Conservation (phyloP, 2,113 vertebrate genomes). For the Maylandia zebra region DNA sequence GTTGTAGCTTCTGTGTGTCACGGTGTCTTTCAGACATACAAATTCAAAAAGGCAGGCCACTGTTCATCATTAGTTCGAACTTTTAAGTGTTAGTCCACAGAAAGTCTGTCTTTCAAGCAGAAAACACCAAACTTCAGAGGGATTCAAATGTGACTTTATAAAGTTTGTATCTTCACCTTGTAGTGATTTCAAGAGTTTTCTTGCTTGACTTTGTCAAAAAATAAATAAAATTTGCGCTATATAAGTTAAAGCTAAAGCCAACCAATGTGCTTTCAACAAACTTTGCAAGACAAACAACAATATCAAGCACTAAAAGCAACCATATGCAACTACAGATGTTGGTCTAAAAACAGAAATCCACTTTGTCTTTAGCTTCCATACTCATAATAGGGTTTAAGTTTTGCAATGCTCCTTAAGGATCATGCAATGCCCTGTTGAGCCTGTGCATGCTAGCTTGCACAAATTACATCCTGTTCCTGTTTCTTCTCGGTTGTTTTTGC, state of each 20-base stretch:
- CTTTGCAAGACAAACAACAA: neutral
- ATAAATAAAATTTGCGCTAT: neutral
- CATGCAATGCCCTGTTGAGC: neutral
- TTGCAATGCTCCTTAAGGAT: neutral
- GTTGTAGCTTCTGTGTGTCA: neutral
- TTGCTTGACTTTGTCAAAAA: neutral
- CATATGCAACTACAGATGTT: neutral
- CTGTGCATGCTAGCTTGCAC: neutral
- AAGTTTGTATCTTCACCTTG: neutral
- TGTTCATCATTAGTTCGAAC: neutral
- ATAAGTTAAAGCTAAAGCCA: neutral
- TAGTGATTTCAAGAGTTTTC: neutral
- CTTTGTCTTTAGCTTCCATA: neutral
- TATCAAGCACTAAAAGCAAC: neutral
- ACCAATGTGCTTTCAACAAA: neutral
- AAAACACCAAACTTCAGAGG: neutral
- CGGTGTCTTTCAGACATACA: neutral
- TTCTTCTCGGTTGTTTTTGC: neutral
- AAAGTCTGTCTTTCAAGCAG: neutral
- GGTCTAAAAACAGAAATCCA: neutral
- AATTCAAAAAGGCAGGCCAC: neutral
- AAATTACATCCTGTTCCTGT: neutral
- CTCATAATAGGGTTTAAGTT: neutral
- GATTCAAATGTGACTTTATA: neutral
- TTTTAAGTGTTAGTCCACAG: neutral